Base-by-base conservation (phyloP, 2,113 vertebrate genomes). In the Melospiza melodia region DNA sequence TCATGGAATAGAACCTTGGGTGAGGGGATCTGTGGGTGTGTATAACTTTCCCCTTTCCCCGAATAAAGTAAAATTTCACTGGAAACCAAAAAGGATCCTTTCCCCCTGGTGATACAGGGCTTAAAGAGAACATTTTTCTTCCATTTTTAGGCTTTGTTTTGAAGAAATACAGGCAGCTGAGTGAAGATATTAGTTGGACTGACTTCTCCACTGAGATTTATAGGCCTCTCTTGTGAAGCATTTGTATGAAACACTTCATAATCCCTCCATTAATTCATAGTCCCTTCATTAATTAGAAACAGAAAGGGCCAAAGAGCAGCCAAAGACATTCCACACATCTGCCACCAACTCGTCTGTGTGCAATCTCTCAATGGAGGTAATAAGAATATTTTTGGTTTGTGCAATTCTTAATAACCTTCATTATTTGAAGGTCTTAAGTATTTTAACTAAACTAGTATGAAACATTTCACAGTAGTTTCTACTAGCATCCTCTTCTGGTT, bases 241-340 rank as follows among this genome's bases (percentile, higher is more conserved):
- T 85, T 80, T 92, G 58, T 86, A 90, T 92, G 75, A 93, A 96
- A 95, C 88, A 77, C 94, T 89, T 89, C 39, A 48, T 95, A 90
- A 92, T 66, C 76, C 48, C 43, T 43, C 31, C 41, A 43, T 43
- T 43, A 43, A 43, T 43, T 43, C 41, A 43, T 43, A 33, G 6
- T 63, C 44, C 46, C 41, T 44, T 39, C 44, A 15, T 57, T 81
- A 21, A 33, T 41, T 75, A n/a, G n/a, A 31, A 49, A 12, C 1
- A 2, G 35, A 87, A 73, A 63, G 30, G 35, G 61, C 39, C 24
- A 79, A 27, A 61, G 71, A 18, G 52, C 71, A 79, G 84, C 69
- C 75, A 74, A 71, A 93, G 57, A 65, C 13, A 17, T 78, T 84
- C 44, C 46, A 61, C 19, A 17, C 31, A 68, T 52, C 66, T 87